Base-by-base conservation (phyloP, 2,888 invertebrate genomes). In the Rhagonycha fulva region DNA sequence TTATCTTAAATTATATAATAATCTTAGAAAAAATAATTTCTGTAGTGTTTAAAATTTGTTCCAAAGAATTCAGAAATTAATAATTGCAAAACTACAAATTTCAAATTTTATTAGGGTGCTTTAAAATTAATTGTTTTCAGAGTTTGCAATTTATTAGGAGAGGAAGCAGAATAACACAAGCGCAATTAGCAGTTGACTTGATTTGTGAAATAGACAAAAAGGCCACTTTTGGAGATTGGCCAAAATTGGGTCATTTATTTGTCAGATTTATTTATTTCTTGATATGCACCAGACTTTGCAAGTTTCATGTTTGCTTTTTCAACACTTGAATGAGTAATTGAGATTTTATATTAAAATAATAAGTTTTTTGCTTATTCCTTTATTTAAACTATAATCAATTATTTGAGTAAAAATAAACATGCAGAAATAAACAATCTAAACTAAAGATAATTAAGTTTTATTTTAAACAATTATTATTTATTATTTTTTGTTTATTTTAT, bases 101-200 rank as follows among this genome's bases (percentile, higher is more conserved):
- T 68, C 72, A 19, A 32, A 68, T 68, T 68, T 72, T 68, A 68
- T 72, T 68, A 68, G 61, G 63, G 72, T 72, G 68, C 68, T 68
- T 72, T 72, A 68, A 72, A 72, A 72, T 72, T 72, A 72, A 72
- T 72, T 72, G 72, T 72, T 72, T 72, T 72, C 72, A 67, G 72
- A 61, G 72, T 68, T 72, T 68, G 68, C 72, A 72, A 68, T 72
- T 68, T 72, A 72, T 72, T 72, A 72, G 26, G 67, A 72, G 68
- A 60, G 72, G 72, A 72, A 72, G 72, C 72, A 72, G 74, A 74
- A 74, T 74, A 74, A 74, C 74, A 74, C 74, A 70, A 66, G 74
- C 69, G 69, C 74, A 74, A 74, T 74, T 74, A 74, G 74, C 69
- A 68, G 69, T 70, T 66, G 69, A 68, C 72, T 68, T 72, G 74